Percentiles rank a stretch among this genome's conserved stretches.
Evolutionary conservation across 2,888 invertebrate species (phyloP).

Genomic region (Hypomecis atomaria): DNA sequence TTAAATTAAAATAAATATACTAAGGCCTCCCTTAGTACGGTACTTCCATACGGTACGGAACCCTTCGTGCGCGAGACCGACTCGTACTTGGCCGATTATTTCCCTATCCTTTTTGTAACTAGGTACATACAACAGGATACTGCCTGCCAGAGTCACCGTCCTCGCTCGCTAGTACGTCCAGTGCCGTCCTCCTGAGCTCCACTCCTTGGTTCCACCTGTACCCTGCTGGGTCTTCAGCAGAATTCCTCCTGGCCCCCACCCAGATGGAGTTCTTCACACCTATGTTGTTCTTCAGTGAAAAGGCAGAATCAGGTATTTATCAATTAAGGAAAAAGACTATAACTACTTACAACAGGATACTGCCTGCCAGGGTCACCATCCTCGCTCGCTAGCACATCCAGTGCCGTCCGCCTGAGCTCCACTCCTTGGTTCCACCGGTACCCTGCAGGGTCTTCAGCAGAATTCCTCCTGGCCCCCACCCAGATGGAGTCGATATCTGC

Average conservation of each 20-base stretch:
- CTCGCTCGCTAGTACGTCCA: slow-evolving; percentile 63
- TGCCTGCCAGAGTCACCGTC: slow-evolving; percentile 49
- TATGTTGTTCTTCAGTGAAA: no score
- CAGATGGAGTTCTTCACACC: slow-evolving; percentile 64
- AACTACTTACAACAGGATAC: slow-evolving; percentile 63
- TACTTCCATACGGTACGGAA: no score
- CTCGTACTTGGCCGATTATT: no score
- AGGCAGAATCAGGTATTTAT: no score
- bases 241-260: slow-evolving; percentile 71
- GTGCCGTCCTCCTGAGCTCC: slow-evolving; percentile 67
- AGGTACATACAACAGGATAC: slow-evolving; percentile 68
- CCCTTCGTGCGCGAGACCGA: no score
- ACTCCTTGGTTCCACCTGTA: slow-evolving; percentile 70
- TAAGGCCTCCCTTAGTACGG: no score
- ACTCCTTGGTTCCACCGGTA: slow-evolving; percentile 70
- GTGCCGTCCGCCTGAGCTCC: slow-evolving; percentile 67
- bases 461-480: slow-evolving; percentile 71
- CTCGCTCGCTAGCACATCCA: slow-evolving; percentile 64
- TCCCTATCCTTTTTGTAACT: no score
- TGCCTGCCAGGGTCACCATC: slow-evolving; percentile 49
- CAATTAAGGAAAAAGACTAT: not conserved
- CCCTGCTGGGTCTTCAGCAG: slow-evolving; percentile 68
- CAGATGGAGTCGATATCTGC: slow-evolving; percentile 70
- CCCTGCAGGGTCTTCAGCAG: slow-evolving; percentile 68
- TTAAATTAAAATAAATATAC: no score